A percentile compares a stretch with the other conserved stretches of the same genome.
phyloP scores from a whole-genome alignment of 1,140 invertebrate genomes.

The Antheraea pernyi region DNA sequence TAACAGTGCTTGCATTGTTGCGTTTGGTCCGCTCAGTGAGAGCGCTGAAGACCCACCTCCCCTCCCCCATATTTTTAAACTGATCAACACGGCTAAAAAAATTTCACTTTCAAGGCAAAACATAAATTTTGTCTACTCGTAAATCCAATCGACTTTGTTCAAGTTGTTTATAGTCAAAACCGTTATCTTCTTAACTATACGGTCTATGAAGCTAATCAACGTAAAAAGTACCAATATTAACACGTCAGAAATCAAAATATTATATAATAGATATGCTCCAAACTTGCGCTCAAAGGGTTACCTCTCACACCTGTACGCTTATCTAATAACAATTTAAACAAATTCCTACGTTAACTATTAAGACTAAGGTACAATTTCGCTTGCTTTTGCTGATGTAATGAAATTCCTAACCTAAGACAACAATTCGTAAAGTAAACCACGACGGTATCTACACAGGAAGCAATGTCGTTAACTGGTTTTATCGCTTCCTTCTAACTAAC shows the following conservation, averaged over 20 bases:
- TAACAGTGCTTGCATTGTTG: no score
- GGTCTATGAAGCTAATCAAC: not conserved
- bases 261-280: not conserved
- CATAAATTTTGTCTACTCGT: not conserved
- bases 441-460: slow-evolving; percentile 57
- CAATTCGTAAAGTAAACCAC: slow-evolving; percentile 43
- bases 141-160: not conserved
- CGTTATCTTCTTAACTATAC: not conserved
- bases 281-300: not conserved
- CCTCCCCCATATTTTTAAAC: no score
- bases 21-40: no score
- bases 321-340: not conserved
- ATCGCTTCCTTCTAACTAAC: slow-evolving; percentile 43
- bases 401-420: slow-evolving; percentile 44
- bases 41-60: no score
- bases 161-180: not conserved
- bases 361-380: not conserved
- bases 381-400: slow-evolving; percentile 5
- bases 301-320: not conserved
- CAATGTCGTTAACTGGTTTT: slow-evolving; percentile 40
- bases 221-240: not conserved
- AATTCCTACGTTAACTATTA: not conserved
- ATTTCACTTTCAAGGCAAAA: not conserved
- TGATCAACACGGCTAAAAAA: not conserved
- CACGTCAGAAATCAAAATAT: not conserved